Evolutionary conservation across 2,888 invertebrate genomes (phyloP).

Genomic region (Sphaerophoria taeniata): DNA sequence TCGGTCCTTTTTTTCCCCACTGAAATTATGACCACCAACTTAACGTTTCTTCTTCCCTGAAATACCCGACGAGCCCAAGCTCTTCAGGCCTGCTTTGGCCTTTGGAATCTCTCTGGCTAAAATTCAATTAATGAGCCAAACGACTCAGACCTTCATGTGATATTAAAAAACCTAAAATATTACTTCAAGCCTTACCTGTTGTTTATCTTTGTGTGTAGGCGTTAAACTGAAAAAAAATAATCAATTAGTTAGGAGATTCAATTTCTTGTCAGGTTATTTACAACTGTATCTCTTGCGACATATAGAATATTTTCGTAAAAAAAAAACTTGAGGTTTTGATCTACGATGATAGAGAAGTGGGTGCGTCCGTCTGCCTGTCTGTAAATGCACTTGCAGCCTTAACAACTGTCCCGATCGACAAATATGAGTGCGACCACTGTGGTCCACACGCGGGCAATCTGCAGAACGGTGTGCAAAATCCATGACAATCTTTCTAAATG

Average conservation of each 20-base stretch:
- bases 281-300: slow-evolving; percentile 1
- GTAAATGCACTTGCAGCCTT: no score
- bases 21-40: slow-evolving; percentile 8
- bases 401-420: no score
- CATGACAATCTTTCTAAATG: no score
- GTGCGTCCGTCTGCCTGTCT: no score
- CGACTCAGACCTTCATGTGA: slow-evolving; percentile 62
- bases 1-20: background rate
- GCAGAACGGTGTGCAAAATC: no score
- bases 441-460: no score
- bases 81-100: background rate
- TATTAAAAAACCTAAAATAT: slow-evolving; percentile 72
- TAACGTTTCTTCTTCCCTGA: slow-evolving; percentile 23
- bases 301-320: no score
- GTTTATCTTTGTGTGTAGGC: slow-evolving; percentile 65
- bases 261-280: slow-evolving; percentile 11
- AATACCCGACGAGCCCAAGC: background rate
- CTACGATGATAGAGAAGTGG: no score
- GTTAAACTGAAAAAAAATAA: slow-evolving; percentile 73
- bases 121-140: slow-evolving; percentile 70
- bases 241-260: slow-evolving; percentile 68
- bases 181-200: slow-evolving; percentile 62
- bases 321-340: no score
- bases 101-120: slow-evolving; percentile 46
- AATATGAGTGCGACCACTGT: no score